Conservation (phyloP, 1,140 invertebrate species). For the Drosophila sucinea region DNA sequence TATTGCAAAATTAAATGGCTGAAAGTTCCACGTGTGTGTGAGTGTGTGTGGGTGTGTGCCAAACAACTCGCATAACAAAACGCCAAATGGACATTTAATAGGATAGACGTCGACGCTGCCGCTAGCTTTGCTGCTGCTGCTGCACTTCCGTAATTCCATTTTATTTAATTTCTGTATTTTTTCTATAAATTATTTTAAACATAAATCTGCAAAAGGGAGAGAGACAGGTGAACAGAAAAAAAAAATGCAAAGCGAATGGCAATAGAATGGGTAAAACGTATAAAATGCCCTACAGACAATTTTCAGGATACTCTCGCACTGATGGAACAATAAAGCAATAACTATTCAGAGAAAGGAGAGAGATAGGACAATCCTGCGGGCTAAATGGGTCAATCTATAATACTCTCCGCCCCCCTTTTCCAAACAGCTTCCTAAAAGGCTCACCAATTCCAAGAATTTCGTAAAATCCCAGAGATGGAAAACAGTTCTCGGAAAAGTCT, state of each 20-base stretch:
- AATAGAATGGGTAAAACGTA: not conserved
- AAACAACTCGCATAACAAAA: conserved; percentile 74
- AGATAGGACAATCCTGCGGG: too few species aligned
- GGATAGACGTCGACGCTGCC: conserved; percentile 68
- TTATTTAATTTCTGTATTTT: conserved; percentile 77
- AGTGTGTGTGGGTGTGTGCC: conserved; percentile 22
- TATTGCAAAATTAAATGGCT: conserved; percentile 75
- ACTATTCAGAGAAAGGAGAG: too few species aligned
- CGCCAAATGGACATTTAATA: conserved; percentile 79
- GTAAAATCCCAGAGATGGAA: too few species aligned
- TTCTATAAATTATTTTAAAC: conserved; percentile 80
- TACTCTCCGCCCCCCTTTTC: too few species aligned
- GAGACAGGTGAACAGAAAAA: conserved; percentile 20
- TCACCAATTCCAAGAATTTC: too few species aligned
- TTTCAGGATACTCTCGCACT: not conserved
- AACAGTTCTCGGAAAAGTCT: too few species aligned
- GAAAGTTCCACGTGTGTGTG: conserved; percentile 50
- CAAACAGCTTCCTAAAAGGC: too few species aligned
- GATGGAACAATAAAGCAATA: not conserved
- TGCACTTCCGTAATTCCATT: conserved; percentile 65
- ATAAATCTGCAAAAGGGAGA: conserved; percentile 62
- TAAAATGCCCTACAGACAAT: conserved; percentile 7
- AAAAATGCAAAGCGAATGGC: conserved; percentile 1
- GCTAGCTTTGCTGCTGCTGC: conserved; percentile 21
- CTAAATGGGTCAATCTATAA: too few species aligned